Percentiles rank a stretch among this genome's conserved stretches.
Evolutionary conservation across 2,888 invertebrate species (phyloP).

Genomic region (Lepidocyrtinus sp.): DNA sequence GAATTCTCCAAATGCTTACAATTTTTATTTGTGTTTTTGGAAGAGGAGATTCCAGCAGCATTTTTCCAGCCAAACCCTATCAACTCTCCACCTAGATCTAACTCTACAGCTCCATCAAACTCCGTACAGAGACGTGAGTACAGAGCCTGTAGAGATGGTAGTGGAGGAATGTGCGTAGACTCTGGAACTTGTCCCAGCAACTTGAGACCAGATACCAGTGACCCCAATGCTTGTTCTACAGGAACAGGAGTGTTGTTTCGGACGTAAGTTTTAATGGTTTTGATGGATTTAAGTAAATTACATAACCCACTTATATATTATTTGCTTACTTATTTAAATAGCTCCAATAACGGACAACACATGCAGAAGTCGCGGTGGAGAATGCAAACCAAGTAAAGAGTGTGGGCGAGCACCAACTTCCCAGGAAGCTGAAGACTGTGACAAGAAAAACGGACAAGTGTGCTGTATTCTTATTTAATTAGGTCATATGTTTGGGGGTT

Average conservation of each 20-base stretch:
- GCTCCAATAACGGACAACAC: constrained; percentile 59
- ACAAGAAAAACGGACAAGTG: constrained; percentile 55
- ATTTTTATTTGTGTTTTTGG: background rate
- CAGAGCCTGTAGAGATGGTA: constrained; percentile 64
- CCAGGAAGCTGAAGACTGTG: constrained; percentile 60
- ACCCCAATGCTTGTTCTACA: constrained; percentile 50
- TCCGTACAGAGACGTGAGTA: constrained; percentile 8
- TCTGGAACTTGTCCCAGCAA: constrained; percentile 60
- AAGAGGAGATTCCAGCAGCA: constrained; percentile 61
- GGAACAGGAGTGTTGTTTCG: constrained; percentile 66
- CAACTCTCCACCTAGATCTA: too few relatives aligned
- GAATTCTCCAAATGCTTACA: background rate
- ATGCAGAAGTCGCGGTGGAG: constrained; percentile 64
- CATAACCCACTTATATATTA: background rate
- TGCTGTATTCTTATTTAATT: constrained; percentile 64
- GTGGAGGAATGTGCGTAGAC: constrained; percentile 67
- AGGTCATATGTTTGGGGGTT: too few relatives aligned
- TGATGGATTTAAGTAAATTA: background rate
- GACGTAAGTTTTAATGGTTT: constrained; percentile 53
- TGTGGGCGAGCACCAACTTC: constrained; percentile 61
- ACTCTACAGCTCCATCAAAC: too few relatives aligned
- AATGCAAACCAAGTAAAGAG: constrained; percentile 41
- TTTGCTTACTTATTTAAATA: constrained; percentile 27
- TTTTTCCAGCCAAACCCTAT: constrained; percentile 55
- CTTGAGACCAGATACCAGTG: constrained; percentile 42